Evolutionary conservation across 2,888 invertebrate genomes (phyloP), one percentile per base, ranked within the genome.

Genomic region (Tyria jacobaeae): DNA sequence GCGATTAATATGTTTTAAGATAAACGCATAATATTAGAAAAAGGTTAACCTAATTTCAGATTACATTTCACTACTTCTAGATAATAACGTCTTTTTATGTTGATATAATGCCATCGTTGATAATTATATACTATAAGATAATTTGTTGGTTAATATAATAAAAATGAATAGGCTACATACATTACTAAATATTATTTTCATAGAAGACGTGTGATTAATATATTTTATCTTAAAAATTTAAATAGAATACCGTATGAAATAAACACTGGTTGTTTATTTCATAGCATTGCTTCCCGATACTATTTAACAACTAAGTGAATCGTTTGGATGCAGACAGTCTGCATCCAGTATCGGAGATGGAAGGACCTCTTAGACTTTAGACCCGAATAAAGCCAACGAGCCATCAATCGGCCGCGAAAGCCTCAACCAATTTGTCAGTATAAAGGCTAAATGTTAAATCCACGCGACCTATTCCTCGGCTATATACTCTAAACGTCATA

Each of bases 211-310:
- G 44, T 31, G 31, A 41, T 31, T 41, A 55, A 55, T 17, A 27
- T 34, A 9, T 44, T 31, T 51, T 34, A 34, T 51, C 21, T 51
- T 51, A 49, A 49, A 49, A 27, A 1, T n/a, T 49, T 49, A 49
- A 31, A 10, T 31, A n/a, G 27, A 47, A 27, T 27, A 27, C n/a
- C 7, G 27, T 44, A 44, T 3, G n/a, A n/a, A n/a, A n/a, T n/a
- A n/a, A n/a, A n/a, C n/a, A n/a, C 7, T 27, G 4, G n/a, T 25
- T 49, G 15, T 7, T n/a, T 49, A 31, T n/a, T 49, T 15, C n/a
- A 27, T 31, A 49, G 27, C 49, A 49, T 49, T 27, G 49, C 49
- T 49, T 49, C 25, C n/a, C n/a, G 49, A 49, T 27, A 27, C 49
- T 49, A 27, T 27, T n/a, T 21, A 44, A 15, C 31, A 49, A 41